Base-by-base conservation (phyloP, 1,140 invertebrate species). In the Lethrus apterus region DNA sequence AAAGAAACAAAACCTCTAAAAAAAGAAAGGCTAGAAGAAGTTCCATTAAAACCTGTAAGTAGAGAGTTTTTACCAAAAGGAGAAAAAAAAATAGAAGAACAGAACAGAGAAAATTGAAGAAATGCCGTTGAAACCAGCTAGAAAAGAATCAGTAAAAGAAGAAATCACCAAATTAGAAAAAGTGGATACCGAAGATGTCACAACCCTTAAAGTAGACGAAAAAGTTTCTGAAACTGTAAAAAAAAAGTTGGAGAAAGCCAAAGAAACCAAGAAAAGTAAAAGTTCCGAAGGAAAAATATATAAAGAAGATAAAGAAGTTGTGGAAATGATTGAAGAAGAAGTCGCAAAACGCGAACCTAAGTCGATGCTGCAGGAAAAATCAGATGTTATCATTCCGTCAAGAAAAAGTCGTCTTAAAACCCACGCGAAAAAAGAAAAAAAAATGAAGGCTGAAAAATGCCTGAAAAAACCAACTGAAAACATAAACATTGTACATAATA, bases 291-390 rank as follows among this genome's bases (percentile, higher is more conserved):
- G n/a, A n/a, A n/a, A n/a, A n/a, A n/a, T n/a, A n/a, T n/a, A n/a
- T n/a, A n/a, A n/a, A n/a, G n/a, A 20, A 4, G 44, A 20, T 18
- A 11, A 34, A 40, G 13, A 42, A 10, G 33, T 70, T 72, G 4
- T 75, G 72, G 72, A 70, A 76, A 59, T 60, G 62, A 48, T 60
- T 73, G 19, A 51, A 59, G 5, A 51, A 75, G 11, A 74, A 72
- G 51, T 70, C 64, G 54, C 56, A 68, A 9, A 57, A 56, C 0
- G n/a, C n/a, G 64, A 59, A 4, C 44, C 59, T 14, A 48, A 54
- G 13, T 65, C 62, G 26, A 63, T 70, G 31, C 46, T 65, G 33
- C 52, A 57, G 2, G 69, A 65, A 50, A 65, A 71, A 53, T 65
- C 62, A 43, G 15, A 68, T 2, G 68, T 17, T 11, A 17, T 34